phyloP scores from a whole-genome alignment of 2,888 invertebrate genomes.

The Lasius fuliginosus region DNA sequence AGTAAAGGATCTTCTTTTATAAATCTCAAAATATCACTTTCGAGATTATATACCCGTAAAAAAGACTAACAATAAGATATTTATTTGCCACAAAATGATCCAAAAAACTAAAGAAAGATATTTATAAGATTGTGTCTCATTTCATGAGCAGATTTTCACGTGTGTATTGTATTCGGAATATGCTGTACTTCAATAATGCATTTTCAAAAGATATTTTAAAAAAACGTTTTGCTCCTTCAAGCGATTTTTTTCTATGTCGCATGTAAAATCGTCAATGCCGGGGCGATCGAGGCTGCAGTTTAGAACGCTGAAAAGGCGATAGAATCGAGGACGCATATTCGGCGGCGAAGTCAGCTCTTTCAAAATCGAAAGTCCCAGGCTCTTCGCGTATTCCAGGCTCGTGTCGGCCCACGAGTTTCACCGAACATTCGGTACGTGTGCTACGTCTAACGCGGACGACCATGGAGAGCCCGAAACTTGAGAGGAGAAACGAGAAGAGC shows the following conservation, averaged over 20 bases:
- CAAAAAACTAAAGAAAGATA: background rate
- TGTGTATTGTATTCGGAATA: background rate
- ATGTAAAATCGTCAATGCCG: background rate
- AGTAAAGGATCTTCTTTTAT: background rate
- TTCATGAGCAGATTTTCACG: background rate
- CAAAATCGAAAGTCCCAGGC: conserved; percentile 82
- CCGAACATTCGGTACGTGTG: conserved; percentile 78
- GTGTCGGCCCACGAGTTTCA: conserved; percentile 82
- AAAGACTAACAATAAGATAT: background rate
- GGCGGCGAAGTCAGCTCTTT: conserved; percentile 66
- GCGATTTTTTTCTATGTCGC: background rate
- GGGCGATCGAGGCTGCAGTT: conserved; percentile 47
- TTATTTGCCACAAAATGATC: background rate
- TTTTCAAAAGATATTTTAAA: background rate
- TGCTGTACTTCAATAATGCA: background rate
- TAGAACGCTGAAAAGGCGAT: conserved; percentile 58
- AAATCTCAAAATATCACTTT: background rate
- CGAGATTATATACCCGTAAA: background rate
- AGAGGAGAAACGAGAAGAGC: conserved; percentile 54
- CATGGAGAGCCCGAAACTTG: conserved; percentile 70
- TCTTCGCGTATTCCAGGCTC: conserved; percentile 83
- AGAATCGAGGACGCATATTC: conserved; percentile 70
- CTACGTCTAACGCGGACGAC: conserved; percentile 67
- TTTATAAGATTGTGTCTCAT: background rate
- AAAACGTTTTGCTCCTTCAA: background rate